Percentiles rank a stretch among this genome's conserved stretches.
These are phyloP conservation scores for human (Homo sapiens) DNA, from an alignment of 2,113 vertebrate genomes.

Conservation along the genomic window GRCh38 chr5:24576501-24577000, in stretches of 20 bases:
- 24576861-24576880: not conserved
- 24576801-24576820: not conserved
- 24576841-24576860: not conserved
- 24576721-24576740: not conserved
- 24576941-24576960: not conserved
- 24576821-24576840: not conserved
- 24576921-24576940: not conserved
- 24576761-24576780: not conserved
- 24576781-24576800: not conserved
- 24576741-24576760: not conserved
- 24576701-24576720: not conserved
- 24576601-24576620: not conserved
- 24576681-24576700: not conserved
- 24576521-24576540: not conserved
- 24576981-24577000: not conserved
- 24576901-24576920: accelerated
- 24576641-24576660: not conserved
- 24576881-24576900: not conserved
- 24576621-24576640: not conserved
- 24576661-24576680: not conserved
- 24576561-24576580: not conserved
- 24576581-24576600: not conserved
- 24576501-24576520: not conserved
- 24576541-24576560: not conserved
- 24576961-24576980: not conserved